Base-by-base conservation (phyloP, 1,140 invertebrate species). In the Cherax destructor region DNA sequence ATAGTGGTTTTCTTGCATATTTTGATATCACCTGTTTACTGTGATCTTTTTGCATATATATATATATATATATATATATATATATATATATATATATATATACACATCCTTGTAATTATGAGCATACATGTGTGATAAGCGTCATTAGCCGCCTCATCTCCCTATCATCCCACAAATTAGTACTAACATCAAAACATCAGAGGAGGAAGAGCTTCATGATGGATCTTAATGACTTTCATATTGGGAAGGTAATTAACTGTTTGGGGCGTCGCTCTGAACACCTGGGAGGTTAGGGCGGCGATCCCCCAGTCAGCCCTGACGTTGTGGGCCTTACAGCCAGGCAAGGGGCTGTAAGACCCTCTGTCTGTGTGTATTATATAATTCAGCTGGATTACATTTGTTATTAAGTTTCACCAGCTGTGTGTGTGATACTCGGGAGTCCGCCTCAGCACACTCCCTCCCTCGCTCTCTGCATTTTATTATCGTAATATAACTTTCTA, bases 241-340 rank as follows among this genome's bases (percentile, higher is more conserved):
- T 83, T 83, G 52, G 52, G 30, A 24, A 18, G 61, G 81, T 83
- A 69, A 83, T 83, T 83, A 83, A 83, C 59, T 59, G 81, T 24
- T n/a, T 13, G 18, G 21, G 56, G 56, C 61, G 21, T 2, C 21
- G 5, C 11, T 6, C 24, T 74, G n/a, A 30, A 30, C 69, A 74
- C n/a, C n/a, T 74, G 69, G 21, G 7, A 30, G 16, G 30, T 30
- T 74, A 74, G 30, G 69, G 69, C 24, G 69, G 4, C 30, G 6
- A 69, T 69, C 65, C 13, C 18, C 13, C 21, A 69, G 65, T 21
- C 18, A n/a, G 1, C 21, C 65, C 18, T 13, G 18, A 6, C 65
- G 16, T 69, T 69, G 30, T 69, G 65, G 65, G 5, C 65, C 65
- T 69, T 69, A 69, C 5, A 13, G 18, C 65, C 65, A 18, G 30